Base-by-base conservation (phyloP, 2,888 invertebrate species). In the Halictus quadricinctus region DNA sequence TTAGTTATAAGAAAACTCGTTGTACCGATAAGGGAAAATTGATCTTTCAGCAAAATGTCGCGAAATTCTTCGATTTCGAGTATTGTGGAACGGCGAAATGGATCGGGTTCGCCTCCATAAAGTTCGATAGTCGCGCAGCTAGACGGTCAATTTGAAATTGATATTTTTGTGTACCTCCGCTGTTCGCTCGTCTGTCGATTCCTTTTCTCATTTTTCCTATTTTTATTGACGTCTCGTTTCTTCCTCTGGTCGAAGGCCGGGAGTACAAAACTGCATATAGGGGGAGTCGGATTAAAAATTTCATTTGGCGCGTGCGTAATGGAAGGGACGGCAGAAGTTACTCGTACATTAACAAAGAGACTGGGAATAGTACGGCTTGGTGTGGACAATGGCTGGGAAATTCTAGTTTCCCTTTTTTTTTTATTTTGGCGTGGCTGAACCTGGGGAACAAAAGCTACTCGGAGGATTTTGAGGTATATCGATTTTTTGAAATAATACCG, bases 61-160 rank as follows among this genome's bases (percentile, higher is more conserved):
- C n/a, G 3, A 4, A 58, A 58, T 58, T n/a, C 58, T 58, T 58
- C 58, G 58, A n/a, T n/a, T 58, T 7, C n/a, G 54, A 21, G 54
- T 58, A n/a, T 58, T 58, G 10, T 58, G 10, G n/a, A n/a, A 12
- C 54, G 54, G n/a, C 79, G 60, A 76, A 86, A 80, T 78, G 78
- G 83, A 83, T 83, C 80, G 80, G 70, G 43, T 80, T 66, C 72
- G 46, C 76, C 10, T 72, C 74, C 72, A 54, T 80, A 64, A 76
- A 86, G 80, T 72, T 87, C 80, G 80, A 86, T 80, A 75, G 72
- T 50, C 58, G 54, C n/a, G 64, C 36, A 58, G 21, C 64, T 41
- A 29, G 78, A 84, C 72, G 76, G 64, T 78, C 86, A 78, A 80
- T 86, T 76, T 80, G 21, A 83, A 85, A 87, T 86, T 86, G 86